phyloP scores from a whole-genome alignment of 2,113 vertebrate genomes.

The Procavia capensis region DNA sequence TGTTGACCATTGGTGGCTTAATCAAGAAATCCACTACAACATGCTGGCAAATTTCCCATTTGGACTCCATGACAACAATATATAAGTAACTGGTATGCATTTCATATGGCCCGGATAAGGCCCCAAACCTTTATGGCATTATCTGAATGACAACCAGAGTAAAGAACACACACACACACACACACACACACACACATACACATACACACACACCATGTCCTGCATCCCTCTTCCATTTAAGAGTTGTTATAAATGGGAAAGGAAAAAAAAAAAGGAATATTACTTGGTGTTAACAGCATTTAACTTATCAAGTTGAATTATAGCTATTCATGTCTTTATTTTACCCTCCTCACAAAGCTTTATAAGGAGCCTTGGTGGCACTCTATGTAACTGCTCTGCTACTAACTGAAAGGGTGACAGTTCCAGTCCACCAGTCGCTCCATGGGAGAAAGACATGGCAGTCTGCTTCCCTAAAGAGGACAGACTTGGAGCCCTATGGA shows the following conservation, averaged over 20 bases:
- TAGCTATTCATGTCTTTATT: background rate
- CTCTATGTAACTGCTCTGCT: background rate
- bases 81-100: background rate
- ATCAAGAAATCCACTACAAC: background rate
- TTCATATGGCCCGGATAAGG: background rate
- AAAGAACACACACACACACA: background rate
- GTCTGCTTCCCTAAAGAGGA: background rate
- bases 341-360: background rate
- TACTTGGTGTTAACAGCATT: background rate
- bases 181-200: fast-evolving
- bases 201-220: too few relatives aligned
- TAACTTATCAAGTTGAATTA: background rate
- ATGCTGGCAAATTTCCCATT: background rate
- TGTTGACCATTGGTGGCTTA: background rate
- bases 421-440: background rate
- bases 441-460: background rate
- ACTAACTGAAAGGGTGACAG: background rate
- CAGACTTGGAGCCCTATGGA: background rate
- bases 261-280: background rate
- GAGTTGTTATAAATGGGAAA: background rate
- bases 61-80: background rate
- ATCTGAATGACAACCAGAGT: background rate
- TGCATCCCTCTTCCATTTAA: background rate
- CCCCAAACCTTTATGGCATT: background rate
- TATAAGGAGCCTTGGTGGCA: background rate